Base-by-base conservation (phyloP, 2,888 invertebrate species). In the Cecidostiba fungosa region DNA sequence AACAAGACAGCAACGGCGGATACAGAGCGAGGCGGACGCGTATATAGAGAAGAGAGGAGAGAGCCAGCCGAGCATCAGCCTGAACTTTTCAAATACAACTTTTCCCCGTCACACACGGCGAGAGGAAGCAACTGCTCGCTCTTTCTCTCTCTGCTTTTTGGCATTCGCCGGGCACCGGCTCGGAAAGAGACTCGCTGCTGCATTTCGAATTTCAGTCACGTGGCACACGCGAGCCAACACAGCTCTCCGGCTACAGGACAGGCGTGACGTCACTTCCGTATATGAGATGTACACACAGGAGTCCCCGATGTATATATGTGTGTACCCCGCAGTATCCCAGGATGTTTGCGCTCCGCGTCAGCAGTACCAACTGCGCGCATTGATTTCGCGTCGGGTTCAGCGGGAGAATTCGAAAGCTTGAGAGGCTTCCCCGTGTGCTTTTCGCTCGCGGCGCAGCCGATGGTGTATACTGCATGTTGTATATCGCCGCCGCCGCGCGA, bases 131-230 rank as follows among this genome's bases (percentile, higher is more conserved):
- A 47, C 54, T 54, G n/a, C 4, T 16, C 16, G 50, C 73, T 73
- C 54, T 36, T 36, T 36, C 36, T 36, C 36, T 32, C 36, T 5
- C 36, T 6, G 43, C 43, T 43, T 43, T 43, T 43, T 43, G 43
- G 79, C 69, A 74, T 47, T 74, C 74, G 50, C 79, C 26, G n/a
- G 10, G 79, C 36, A 36, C 32, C 62, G 62, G 39, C 6, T 6
- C 32, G 69, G 32, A 16, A 23, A 32, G 32, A 29, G 32, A 59
- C 59, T 23, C 10, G 47, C 84, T 82, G 69, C 84, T 82, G 85
- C 86, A 89, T 84, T 91, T 87, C 87, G 87, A 89, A 93, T 92
- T 92, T 90, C 88, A 88, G 91, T 92, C 92, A 92, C 93, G 92
- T 89, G 88, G 14, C 32, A 5, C n/a, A 43, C 59, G 36, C 77